These are phyloP conservation scores for Cryptocephalus moraei DNA, from an alignment of 2,888 invertebrate genomes.

Conservation along the genomic window DNA sequence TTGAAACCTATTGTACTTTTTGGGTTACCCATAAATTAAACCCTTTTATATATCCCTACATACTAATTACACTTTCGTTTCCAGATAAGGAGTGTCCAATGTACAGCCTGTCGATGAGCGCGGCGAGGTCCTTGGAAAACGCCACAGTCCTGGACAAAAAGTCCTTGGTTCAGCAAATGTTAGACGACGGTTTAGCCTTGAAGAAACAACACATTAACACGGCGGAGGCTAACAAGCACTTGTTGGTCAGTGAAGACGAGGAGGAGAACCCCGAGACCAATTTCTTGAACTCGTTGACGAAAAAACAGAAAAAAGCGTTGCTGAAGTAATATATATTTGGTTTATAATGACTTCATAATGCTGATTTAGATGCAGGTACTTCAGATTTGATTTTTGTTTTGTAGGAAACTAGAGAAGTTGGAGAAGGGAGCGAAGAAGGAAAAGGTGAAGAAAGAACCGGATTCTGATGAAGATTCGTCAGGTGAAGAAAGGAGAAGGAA, in stretches of 20 bases:
- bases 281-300: constrained; percentile 73
- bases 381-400: no score
- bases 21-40: no score
- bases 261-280: constrained; percentile 58
- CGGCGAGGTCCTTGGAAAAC: constrained; percentile 59
- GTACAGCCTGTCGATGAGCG: constrained; percentile 76
- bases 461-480: no score
- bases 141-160: constrained; percentile 57
- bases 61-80: constrained; percentile 16
- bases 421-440: no score
- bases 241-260: constrained; percentile 47
- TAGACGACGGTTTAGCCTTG: constrained; percentile 82
- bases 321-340: constrained; percentile 54
- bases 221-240: constrained; percentile 43
- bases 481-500: no score
- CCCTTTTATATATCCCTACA: no score
- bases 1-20: no score
- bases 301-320: constrained; percentile 82
- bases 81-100: constrained; percentile 91
- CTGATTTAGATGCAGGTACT: no score
- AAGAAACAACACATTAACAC: constrained; percentile 62
- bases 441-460: no score
- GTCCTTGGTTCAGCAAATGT: constrained; percentile 78
- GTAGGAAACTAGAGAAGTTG: no score
- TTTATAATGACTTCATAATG: no score